Conservation (phyloP, 2,888 invertebrate species). For the Taenaris catops region DNA sequence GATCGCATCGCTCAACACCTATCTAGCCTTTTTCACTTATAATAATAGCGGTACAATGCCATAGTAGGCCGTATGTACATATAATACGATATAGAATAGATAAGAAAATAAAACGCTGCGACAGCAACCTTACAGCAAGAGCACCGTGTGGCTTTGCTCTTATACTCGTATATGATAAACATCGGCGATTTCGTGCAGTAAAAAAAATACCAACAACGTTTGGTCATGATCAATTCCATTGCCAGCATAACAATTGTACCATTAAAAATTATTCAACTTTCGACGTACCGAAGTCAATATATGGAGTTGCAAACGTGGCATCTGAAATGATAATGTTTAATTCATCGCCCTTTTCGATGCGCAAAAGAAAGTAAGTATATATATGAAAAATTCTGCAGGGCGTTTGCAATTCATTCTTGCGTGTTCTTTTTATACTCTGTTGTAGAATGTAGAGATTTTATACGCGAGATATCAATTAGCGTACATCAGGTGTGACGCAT, state of each 20-base stretch:
- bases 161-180: slow-evolving; percentile 10
- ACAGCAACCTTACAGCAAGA: no score
- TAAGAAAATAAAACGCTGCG: no score
- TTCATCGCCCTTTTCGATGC: slow-evolving; percentile 7
- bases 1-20: no score
- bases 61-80: no score
- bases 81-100: no score
- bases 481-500: no score
- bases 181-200: slow-evolving; percentile 1
- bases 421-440: slow-evolving; percentile 12
- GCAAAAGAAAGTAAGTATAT: slow-evolving; percentile 15
- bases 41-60: no score
- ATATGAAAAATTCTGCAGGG: slow-evolving; percentile 6
- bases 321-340: slow-evolving; percentile 16
- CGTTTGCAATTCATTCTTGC: slow-evolving; percentile 16
- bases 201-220: slow-evolving; percentile 10
- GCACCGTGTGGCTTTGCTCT: no score
- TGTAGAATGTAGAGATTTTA: slow-evolving; percentile 10
- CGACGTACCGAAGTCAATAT: slow-evolving; percentile 12
- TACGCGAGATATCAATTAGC: no score
- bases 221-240: slow-evolving; percentile 14
- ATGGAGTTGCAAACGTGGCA: slow-evolving; percentile 13
- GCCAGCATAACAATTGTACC: slow-evolving; percentile 7
- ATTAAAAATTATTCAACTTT: slow-evolving; percentile 13
- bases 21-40: no score